A percentile compares a stretch with the other conserved stretches of the same genome.
Conservation (phyloP, 2,888 invertebrate genomes). For the Phortica magna region DNA sequence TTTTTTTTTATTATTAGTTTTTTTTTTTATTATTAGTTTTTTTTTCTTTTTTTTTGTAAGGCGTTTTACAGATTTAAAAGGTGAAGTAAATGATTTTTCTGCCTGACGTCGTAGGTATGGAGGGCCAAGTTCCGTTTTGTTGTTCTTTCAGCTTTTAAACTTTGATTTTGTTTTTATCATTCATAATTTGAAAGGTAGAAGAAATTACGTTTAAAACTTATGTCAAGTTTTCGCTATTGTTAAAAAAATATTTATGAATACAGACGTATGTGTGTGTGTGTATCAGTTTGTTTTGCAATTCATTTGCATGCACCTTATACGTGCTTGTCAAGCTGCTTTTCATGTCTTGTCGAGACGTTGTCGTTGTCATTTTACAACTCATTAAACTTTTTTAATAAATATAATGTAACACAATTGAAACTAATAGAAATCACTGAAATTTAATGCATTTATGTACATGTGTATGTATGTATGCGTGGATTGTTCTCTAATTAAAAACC, state of each 20-base stretch:
- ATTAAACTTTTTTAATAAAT: neutral
- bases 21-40: neutral
- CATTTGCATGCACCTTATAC: constrained; percentile 48
- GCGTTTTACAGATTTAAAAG: neutral
- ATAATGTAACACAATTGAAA: neutral
- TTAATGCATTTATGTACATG: too few relatives aligned
- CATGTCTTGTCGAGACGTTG: neutral
- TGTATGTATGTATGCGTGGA: neutral
- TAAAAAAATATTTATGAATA: too few relatives aligned
- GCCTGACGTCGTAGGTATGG: neutral
- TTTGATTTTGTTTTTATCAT: too few relatives aligned
- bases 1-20: neutral
- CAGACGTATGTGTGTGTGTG: too few relatives aligned
- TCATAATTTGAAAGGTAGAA: too few relatives aligned
- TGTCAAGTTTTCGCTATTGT: too few relatives aligned
- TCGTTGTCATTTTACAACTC: neutral
- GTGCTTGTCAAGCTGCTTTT: constrained; percentile 33
- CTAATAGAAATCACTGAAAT: neutral
- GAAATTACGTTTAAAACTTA: too few relatives aligned
- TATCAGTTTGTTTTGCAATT: neutral
- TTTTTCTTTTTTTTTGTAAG: neutral
- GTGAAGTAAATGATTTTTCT: too few relatives aligned
- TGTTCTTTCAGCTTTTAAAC: neutral
- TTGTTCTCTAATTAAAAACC: constrained; percentile 18
- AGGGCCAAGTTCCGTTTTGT: neutral